phyloP scores from a whole-genome alignment of 2,888 invertebrate genomes.

The Allacma fusca region DNA sequence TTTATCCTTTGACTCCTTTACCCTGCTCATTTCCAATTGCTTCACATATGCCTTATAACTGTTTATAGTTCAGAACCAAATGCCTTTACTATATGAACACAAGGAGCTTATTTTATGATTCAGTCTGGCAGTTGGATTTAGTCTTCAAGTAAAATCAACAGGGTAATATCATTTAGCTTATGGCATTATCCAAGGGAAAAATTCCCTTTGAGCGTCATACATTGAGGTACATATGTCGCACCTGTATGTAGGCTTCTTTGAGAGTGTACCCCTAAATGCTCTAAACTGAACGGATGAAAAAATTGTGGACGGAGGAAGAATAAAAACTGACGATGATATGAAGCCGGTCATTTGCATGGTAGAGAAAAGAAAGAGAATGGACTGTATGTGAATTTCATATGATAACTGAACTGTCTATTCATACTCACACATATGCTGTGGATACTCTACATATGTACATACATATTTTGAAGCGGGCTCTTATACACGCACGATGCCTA shows the following conservation, averaged over 20 bases:
- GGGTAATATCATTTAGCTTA: constrained; percentile 1
- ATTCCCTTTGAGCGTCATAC: neutral
- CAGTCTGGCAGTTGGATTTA: no score
- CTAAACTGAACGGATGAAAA: neutral
- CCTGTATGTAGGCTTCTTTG: neutral
- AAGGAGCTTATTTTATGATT: no score
- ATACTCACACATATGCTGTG: no score
- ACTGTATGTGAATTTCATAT: no score
- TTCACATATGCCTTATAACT: constrained; percentile 14
- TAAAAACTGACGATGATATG: no score
- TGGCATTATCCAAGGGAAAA: constrained; percentile 3
- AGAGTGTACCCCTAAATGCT: no score
- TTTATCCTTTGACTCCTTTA: constrained; percentile 4
- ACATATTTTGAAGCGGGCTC: neutral
- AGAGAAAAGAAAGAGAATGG: neutral
- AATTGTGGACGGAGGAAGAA: neutral
- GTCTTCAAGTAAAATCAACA: constrained; percentile 4
- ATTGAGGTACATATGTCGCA: neutral
- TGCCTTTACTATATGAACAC: neutral
- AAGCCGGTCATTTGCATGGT: constrained; percentile 7
- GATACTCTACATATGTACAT: neutral
- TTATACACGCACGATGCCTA: neutral
- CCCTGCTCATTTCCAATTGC: neutral
- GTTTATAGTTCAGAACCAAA: neutral
- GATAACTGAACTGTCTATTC: no score